phyloP scores from a whole-genome alignment of 2,797 vertebrate genomes.

The Silurus lanzhouensis region DNA sequence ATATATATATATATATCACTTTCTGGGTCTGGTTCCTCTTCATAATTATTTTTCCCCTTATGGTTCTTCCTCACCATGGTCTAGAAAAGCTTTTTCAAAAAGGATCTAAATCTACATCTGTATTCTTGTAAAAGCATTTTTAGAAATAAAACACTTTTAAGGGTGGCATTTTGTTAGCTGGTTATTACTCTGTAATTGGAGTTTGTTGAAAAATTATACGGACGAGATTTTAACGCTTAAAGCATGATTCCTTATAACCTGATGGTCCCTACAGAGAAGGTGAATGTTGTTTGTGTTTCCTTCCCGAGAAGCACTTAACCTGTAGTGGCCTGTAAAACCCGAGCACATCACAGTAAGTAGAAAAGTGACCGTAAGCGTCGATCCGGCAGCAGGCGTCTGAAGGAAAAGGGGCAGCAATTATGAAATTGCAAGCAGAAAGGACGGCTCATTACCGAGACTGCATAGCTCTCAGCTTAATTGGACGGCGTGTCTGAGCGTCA shows the following conservation, averaged over 20 bases:
- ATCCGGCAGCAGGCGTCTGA: neutral
- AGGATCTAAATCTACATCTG: neutral
- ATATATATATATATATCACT: neutral
- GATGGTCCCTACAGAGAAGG: neutral
- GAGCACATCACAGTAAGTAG: conserved; percentile 8
- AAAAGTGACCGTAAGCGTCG: conserved; percentile 17
- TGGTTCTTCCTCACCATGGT: neutral
- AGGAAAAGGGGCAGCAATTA: conserved; percentile 34
- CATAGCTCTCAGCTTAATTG: conserved; percentile 23
- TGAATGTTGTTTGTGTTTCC: neutral
- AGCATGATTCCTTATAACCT: neutral
- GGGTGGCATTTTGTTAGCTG: too few relatives aligned
- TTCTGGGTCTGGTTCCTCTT: neutral
- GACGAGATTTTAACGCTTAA: neutral
- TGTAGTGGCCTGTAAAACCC: conserved; percentile 26
- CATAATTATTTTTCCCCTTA: neutral
- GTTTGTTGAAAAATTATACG: neutral
- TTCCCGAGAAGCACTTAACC: conserved; percentile 29
- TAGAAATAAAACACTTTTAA: neutral
- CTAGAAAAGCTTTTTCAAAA: neutral
- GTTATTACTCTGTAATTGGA: neutral
- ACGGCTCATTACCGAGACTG: conserved; percentile 19
- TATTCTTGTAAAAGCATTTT: neutral
- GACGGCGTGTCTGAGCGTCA: conserved; percentile 10
- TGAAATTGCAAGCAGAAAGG: conserved; percentile 28